These are phyloP conservation scores for Hedychridium roseum DNA, from an alignment of 2,888 invertebrate species.

Conservation along the genomic window DNA sequence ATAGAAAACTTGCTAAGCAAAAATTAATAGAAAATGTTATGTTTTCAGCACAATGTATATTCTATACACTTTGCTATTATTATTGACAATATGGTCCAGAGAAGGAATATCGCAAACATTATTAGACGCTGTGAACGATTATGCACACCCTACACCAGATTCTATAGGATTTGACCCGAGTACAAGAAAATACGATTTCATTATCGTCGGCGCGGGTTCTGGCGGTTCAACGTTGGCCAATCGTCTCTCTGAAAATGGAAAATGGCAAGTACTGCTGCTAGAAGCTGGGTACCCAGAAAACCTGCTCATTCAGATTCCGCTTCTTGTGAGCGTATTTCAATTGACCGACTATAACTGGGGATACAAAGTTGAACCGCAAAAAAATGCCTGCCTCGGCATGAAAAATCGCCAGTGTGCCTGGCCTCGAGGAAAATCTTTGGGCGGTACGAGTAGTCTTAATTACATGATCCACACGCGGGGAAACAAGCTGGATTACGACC, in stretches of 20 bases:
- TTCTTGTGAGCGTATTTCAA: slow-evolving; percentile 68
- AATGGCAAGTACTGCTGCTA: slow-evolving; percentile 71
- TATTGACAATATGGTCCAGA: not conserved
- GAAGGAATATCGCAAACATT: slow-evolving; percentile 17
- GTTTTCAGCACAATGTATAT: slow-evolving; percentile 24
- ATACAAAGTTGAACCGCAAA: slow-evolving; percentile 73
- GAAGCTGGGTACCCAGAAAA: slow-evolving; percentile 71
- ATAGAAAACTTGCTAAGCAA: too few relatives aligned
- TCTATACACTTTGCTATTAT: not conserved
- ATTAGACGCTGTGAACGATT: slow-evolving; percentile 42
- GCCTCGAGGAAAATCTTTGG: slow-evolving; percentile 66
- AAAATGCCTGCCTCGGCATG: slow-evolving; percentile 73
- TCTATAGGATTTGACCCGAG: slow-evolving; percentile 56
- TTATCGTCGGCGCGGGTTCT: slow-evolving; percentile 76
- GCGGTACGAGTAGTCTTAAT: slow-evolving; percentile 56
- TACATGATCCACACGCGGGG: slow-evolving; percentile 59
- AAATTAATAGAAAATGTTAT: too few relatives aligned
- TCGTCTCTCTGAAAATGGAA: slow-evolving; percentile 71
- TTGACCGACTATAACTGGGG: slow-evolving; percentile 75
- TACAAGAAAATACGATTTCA: slow-evolving; percentile 69
- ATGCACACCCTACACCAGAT: slow-evolving; percentile 36
- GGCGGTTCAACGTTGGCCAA: slow-evolving; percentile 77
- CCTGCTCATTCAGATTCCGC: slow-evolving; percentile 69
- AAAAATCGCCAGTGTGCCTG: slow-evolving; percentile 78
- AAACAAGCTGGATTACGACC: slow-evolving; percentile 44